Conservation (phyloP, 2,797 vertebrate genomes). For the Anolis apletophallus region DNA sequence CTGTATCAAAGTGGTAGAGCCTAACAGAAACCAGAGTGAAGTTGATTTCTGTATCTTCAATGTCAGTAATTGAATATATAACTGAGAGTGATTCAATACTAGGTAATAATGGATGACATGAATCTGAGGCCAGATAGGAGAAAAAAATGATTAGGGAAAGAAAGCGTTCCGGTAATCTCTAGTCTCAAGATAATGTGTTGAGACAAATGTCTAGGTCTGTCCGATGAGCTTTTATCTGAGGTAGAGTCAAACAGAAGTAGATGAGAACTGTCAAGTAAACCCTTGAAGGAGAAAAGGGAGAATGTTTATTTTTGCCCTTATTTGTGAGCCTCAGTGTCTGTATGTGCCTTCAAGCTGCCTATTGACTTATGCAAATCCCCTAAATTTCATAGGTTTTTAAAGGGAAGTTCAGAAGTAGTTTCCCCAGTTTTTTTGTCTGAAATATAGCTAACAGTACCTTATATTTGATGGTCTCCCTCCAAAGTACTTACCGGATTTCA, state of each 20-base stretch:
- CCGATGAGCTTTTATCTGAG: not conserved
- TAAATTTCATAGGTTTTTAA: no score
- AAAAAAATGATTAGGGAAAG: not conserved
- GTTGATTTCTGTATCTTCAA: not conserved
- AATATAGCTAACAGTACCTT: no score
- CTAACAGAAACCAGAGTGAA: not conserved
- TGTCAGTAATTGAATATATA: not conserved
- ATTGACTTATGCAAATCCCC: no score
- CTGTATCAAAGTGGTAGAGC: not conserved
- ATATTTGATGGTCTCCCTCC: no score
- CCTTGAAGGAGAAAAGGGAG: not conserved
- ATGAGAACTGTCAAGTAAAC: not conserved
- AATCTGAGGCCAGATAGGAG: not conserved
- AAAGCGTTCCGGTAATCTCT: not conserved
- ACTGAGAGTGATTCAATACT: not conserved
- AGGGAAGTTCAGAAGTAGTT: no score
- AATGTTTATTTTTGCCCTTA: no score
- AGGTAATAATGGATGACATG: not conserved
- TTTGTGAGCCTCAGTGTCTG: not conserved
- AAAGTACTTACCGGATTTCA: no score
- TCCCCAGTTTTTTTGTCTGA: no score
- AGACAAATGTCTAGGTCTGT: not conserved
- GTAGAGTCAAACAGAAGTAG: not conserved
- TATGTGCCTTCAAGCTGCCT: no score
- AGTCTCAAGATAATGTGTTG: not conserved